Evolutionary conservation across 2,888 invertebrate species (phyloP).

Genomic region (Epiblema foenella): DNA sequence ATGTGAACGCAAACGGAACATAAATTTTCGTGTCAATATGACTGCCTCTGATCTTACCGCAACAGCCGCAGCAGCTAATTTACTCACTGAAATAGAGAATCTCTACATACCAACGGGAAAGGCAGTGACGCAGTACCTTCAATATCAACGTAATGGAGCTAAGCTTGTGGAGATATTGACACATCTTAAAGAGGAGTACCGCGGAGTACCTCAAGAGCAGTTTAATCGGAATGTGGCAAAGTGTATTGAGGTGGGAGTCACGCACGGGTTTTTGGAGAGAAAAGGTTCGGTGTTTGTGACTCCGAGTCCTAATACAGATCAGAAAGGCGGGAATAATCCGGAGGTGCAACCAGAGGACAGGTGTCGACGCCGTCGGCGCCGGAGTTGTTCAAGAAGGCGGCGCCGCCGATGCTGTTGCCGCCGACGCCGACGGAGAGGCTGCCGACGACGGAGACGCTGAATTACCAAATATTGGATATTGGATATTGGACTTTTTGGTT

Average conservation of each 20-base stretch:
- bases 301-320: neutral
- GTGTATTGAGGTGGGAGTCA: neutral
- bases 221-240: neutral
- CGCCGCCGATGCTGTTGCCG: neutral
- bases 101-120: neutral
- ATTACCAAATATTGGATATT: too few species aligned
- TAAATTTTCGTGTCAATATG: conserved; percentile 3
- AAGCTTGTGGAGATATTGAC: neutral
- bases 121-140: neutral
- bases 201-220: neutral
- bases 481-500: too few species aligned
- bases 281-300: neutral
- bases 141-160: neutral
- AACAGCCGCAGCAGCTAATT: neutral
- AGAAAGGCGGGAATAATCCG: neutral
- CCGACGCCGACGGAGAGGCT: neutral
- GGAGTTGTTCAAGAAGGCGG: neutral
- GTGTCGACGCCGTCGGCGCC: neutral
- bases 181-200: neutral
- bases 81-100: neutral
- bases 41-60: neutral
- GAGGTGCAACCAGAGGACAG: neutral
- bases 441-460: too few species aligned
- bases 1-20: neutral
- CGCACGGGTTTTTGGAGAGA: conserved; percentile 1